A percentile compares a stretch with the other conserved stretches of the same genome.
Evolutionary conservation across 2,113 vertebrate species (phyloP).

Genomic region (Falco punctatus): DNA sequence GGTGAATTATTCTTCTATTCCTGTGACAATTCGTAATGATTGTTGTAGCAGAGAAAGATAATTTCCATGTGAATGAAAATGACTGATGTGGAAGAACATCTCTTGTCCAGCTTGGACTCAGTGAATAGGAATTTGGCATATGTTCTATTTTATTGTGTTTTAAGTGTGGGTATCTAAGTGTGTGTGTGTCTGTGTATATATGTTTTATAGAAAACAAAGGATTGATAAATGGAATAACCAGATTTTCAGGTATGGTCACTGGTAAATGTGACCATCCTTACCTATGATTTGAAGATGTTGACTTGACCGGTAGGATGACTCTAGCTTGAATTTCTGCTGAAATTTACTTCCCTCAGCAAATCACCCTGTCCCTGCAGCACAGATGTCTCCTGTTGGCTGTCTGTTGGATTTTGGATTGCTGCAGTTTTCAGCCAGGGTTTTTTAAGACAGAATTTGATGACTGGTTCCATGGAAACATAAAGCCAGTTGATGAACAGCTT

Average conservation of each 20-base stretch:
- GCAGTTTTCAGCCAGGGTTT: not conserved
- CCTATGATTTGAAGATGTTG: not conserved
- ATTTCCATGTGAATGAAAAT: not conserved
- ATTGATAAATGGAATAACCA: not conserved
- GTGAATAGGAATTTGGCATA: not conserved
- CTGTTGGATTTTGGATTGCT: not conserved
- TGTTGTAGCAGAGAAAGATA: not conserved
- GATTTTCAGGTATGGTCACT: not conserved
- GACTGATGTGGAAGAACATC: not conserved
- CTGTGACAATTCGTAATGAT: not conserved
- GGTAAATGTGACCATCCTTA: not conserved
- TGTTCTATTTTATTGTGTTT: not conserved
- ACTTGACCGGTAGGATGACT: not conserved
- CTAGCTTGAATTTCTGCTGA: not conserved
- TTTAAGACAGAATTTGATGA: not conserved
- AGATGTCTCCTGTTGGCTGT: not conserved
- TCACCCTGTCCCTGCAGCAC: not conserved
- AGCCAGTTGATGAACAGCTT: not conserved
- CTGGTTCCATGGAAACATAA: not conserved
- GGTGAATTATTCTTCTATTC: not conserved
- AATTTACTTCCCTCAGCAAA: not conserved
- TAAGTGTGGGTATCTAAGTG: not conserved
- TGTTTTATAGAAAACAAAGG: not conserved
- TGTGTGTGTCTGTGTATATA: accelerated
- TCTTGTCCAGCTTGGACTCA: not conserved